These are phyloP conservation scores for Acanthaster planci DNA, from an alignment of 35 echinoderm and acorn worm genomes.

Conservation along the genomic window DNA sequence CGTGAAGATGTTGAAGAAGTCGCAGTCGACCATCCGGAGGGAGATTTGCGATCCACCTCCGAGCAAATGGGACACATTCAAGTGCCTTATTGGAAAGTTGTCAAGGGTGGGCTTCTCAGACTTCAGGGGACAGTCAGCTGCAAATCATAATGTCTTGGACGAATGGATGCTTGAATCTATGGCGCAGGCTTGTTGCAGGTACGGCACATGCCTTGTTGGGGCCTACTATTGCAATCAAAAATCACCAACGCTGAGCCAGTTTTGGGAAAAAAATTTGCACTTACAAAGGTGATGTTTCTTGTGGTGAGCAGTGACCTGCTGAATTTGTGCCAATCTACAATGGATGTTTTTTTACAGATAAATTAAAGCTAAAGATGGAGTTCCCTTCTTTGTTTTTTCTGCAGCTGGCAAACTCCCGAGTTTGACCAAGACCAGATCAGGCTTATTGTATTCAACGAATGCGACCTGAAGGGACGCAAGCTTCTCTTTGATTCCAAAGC, in stretches of 20 bases:
- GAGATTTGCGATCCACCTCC: neutral
- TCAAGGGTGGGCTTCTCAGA: neutral
- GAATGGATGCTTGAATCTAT: neutral
- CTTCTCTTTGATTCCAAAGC: slow-evolving; percentile 91
- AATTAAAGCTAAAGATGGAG: neutral
- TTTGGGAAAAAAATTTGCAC: too few species aligned
- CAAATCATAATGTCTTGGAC: neutral
- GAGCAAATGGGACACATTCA: neutral
- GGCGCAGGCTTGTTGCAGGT: slow-evolving; percentile 3
- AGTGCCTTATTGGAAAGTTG: neutral
- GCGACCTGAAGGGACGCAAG: slow-evolving; percentile 61
- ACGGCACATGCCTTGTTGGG: neutral
- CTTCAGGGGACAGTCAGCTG: neutral
- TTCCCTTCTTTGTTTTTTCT: slow-evolving; percentile 20
- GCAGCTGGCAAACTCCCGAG: slow-evolving; percentile 86
- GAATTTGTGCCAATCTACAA: too few species aligned
- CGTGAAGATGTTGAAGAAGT: too few species aligned
- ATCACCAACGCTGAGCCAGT: too few species aligned
- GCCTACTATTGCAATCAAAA: too few species aligned
- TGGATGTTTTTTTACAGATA: too few species aligned
- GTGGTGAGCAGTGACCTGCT: too few species aligned
- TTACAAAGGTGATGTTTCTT: too few species aligned
- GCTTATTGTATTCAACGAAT: slow-evolving; percentile 80
- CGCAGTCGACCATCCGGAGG: neutral
- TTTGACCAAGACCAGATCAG: slow-evolving; percentile 88